phyloP scores from a whole-genome alignment of 2,888 invertebrate species.

The Coelopa pilipes region DNA sequence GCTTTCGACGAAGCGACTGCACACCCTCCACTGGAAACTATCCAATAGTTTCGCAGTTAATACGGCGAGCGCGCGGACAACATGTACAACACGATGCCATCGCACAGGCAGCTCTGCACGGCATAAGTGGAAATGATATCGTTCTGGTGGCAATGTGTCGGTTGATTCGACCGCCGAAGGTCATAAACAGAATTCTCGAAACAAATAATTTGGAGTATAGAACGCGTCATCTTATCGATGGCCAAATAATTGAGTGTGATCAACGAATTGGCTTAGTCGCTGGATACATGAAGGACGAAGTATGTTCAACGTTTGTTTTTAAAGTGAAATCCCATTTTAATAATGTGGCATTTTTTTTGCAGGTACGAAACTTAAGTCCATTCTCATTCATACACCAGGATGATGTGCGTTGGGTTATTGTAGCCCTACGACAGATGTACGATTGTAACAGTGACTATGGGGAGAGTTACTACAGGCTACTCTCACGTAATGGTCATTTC shows the following conservation, averaged over 20 bases:
- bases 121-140: slow-evolving; percentile 72
- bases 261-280: slow-evolving; percentile 89
- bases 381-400: slow-evolving; percentile 91
- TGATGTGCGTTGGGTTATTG: slow-evolving; percentile 89
- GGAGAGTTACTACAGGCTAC: slow-evolving; percentile 84
- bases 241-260: slow-evolving; percentile 89
- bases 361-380: slow-evolving; percentile 84
- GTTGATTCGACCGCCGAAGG: slow-evolving; percentile 76
- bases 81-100: slow-evolving; percentile 59
- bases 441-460: slow-evolving; percentile 85
- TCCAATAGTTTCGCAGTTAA: slow-evolving; percentile 65
- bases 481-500: slow-evolving; percentile 82
- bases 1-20: slow-evolving; percentile 71
- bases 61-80: slow-evolving; percentile 67
- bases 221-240: slow-evolving; percentile 89
- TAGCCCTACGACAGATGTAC: slow-evolving; percentile 90
- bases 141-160: slow-evolving; percentile 81
- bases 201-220: slow-evolving; percentile 86
- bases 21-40: slow-evolving; percentile 68
- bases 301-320: slow-evolving; percentile 62
- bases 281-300: slow-evolving; percentile 90
- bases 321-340: slow-evolving; percentile 4
- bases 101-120: slow-evolving; percentile 69
- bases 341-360: slow-evolving; percentile 15
- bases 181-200: slow-evolving; percentile 75